Base-by-base conservation (phyloP, 2,888 invertebrate genomes). In the Laothoe populi region DNA sequence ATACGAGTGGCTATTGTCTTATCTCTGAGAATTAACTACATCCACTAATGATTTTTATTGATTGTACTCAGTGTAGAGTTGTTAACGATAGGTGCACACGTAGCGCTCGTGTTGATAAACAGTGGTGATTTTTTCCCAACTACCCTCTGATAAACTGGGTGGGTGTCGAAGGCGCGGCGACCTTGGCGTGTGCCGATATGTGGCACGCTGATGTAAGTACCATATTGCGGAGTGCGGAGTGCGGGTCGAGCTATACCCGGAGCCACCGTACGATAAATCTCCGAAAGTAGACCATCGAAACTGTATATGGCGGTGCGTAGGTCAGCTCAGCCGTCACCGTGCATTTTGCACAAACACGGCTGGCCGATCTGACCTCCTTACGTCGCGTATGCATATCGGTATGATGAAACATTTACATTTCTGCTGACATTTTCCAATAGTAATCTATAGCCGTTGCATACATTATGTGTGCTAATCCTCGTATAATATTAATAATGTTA, bases 1-100 rank as follows among this genome's bases (percentile, higher is more conserved):
- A 79, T 78, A 74, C 70, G 73, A 78, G 71, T 76, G 77, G 78
- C 73, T 68, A 83, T 83, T 82, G 84, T 84, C 82, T 88, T 90
- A 88, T 88, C 88, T 81, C 62, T 67, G 67, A 68, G 72, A 78
- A 79, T 78, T 78, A 82, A 70, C 70, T 16, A 44, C 19, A 16
- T 21, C 58, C 24, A 38, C 23, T 48, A 49, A 61, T 59, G 45
- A 45, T 44, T 44, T 45, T 24, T 26, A 26, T 24, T 16, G 45
- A 59, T 59, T 45, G 24, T 26, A 26, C 26, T 42, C 40, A 40
- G 21, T 26, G 19, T 35, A 13, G 8, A 21, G 16, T 61, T n/a
- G 24, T 16, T 62, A 48, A 19, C 49, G n/a, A 60, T 48, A 60
- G 10, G 46, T 42, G 53, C 26, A 40, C 38, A n/a, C 48, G 40